These are phyloP conservation scores for Junonia oenone DNA, from an alignment of 2,888 invertebrate genomes.

Conservation along the genomic window DNA sequence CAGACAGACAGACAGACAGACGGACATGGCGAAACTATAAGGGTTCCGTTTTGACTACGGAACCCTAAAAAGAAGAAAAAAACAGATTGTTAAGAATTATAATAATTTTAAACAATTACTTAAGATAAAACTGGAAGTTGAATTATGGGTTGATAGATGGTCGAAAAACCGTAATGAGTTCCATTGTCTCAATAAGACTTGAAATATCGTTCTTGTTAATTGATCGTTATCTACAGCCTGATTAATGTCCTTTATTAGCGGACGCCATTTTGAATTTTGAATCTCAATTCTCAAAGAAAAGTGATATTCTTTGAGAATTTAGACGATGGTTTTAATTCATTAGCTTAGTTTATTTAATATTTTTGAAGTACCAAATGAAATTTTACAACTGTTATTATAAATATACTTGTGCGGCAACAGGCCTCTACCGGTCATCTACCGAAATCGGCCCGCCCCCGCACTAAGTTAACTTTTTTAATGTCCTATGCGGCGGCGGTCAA, in stretches of 20 bases:
- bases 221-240: slow-evolving; percentile 5
- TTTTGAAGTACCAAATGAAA: not conserved
- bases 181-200: slow-evolving; percentile 3
- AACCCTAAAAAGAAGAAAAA: too few relatives aligned
- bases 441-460: too few relatives aligned
- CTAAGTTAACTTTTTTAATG: too few relatives aligned
- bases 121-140: not conserved
- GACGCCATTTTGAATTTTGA: not conserved
- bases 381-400: not conserved
- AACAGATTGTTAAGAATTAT: too few relatives aligned
- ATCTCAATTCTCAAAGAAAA: too few relatives aligned
- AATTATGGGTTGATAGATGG: slow-evolving; percentile 12
- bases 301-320: too few relatives aligned
- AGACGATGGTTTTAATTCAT: not conserved
- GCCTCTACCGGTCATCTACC: too few relatives aligned
- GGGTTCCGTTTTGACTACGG: too few relatives aligned
- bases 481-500: too few relatives aligned
- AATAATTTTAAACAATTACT: not conserved
- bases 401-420: too few relatives aligned
- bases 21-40: too few relatives aligned
- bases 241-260: slow-evolving; percentile 4
- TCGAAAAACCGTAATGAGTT: slow-evolving; percentile 10
- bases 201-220: slow-evolving; percentile 16
- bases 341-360: not conserved
- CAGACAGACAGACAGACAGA: too few relatives aligned